A percentile compares a stretch with the other conserved stretches of the same genome.
These are phyloP conservation scores for Gypaetus barbatus DNA, from an alignment of 2,797 vertebrate genomes.

Conservation along the genomic window DNA sequence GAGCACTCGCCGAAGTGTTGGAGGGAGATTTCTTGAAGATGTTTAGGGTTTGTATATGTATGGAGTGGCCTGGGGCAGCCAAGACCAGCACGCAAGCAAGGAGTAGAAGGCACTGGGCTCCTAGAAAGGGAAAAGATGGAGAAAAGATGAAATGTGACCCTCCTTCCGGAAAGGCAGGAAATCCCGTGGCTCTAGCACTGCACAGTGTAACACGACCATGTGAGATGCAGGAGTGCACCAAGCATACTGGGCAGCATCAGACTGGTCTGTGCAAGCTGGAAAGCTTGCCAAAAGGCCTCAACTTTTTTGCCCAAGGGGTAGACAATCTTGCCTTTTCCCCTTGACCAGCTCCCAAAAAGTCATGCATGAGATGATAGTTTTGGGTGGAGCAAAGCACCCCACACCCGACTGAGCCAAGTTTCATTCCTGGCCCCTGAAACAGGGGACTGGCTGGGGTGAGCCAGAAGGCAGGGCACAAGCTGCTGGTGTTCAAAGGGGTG, in stretches of 20 bases:
- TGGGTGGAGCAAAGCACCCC: background rate
- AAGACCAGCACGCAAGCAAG: background rate
- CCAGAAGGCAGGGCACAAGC: background rate
- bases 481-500: background rate
- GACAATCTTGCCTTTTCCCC: background rate
- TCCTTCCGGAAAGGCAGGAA: background rate
- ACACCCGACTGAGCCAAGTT: background rate
- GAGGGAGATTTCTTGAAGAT: conserved; percentile 18
- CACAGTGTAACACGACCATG: accelerated
- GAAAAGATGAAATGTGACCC: background rate
- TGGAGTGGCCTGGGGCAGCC: background rate
- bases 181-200: background rate
- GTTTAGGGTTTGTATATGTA: background rate
- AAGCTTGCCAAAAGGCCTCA: background rate
- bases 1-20: background rate
- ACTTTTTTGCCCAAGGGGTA: background rate
- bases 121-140: background rate
- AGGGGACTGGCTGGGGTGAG: background rate
- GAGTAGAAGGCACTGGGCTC: background rate
- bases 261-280: background rate
- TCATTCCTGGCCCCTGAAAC: background rate
- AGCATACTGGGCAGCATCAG: background rate
- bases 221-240: background rate
- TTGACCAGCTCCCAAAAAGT: background rate
- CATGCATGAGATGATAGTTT: background rate